Evolutionary conservation across 2,113 vertebrate species (phyloP).

Genomic region (Sula dactylatra): DNA sequence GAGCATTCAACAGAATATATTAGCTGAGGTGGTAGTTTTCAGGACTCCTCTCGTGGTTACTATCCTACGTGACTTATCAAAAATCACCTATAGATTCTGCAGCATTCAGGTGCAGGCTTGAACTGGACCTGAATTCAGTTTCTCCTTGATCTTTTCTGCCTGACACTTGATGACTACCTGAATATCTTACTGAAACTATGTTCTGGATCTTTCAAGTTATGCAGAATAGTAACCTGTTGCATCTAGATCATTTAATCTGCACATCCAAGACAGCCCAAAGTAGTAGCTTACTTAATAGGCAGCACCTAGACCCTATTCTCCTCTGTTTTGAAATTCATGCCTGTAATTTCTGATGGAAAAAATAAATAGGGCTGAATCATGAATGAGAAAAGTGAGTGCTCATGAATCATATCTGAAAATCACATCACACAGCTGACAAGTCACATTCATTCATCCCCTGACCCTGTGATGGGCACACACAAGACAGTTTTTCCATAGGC

Average conservation of each 20-base stretch:
- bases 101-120: not conserved
- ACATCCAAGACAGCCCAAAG: not conserved
- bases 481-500: not conserved
- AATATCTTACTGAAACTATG: not conserved
- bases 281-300: not conserved
- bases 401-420: not conserved
- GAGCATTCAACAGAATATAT: not conserved
- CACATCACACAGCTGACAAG: not conserved
- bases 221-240: not conserved
- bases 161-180: not conserved
- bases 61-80: not conserved
- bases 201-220: not conserved
- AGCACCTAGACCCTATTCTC: not conserved
- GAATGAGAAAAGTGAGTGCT: not conserved
- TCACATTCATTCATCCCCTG: not conserved
- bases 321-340: not conserved
- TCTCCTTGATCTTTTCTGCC: not conserved
- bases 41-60: not conserved
- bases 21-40: not conserved
- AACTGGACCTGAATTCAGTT: not conserved
- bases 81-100: not conserved
- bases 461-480: not conserved
- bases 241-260: not conserved
- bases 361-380: not conserved
- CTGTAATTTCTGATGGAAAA: not conserved